Evolutionary conservation across 1,140 invertebrate genomes (phyloP).

Genomic region (Sycobia sp.): DNA sequence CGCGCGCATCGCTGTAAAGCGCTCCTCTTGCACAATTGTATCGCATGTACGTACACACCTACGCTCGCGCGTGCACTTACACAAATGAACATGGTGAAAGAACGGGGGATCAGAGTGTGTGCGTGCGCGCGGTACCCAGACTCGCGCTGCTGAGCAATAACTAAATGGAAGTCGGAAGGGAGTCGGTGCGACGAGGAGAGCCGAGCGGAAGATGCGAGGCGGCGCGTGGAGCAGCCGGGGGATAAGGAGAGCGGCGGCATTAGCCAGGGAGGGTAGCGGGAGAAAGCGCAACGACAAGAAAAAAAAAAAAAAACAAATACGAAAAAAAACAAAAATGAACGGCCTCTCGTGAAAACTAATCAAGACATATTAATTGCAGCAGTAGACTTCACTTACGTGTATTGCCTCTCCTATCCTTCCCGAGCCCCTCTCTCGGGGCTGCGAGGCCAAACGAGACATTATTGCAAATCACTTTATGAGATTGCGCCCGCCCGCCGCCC

Average conservation of each 20-base stretch:
- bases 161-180: constrained; percentile 45
- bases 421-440: no score
- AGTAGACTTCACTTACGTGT: constrained; percentile 52
- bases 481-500: constrained; percentile 34
- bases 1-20: neutral
- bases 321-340: no score
- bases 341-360: constrained; percentile 54
- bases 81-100: no score
- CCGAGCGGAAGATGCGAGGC: constrained; percentile 24
- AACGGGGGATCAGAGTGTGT: neutral
- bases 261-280: constrained; percentile 5
- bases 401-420: constrained; percentile 43
- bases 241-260: constrained; percentile 2
- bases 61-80: neutral
- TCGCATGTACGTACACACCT: neutral
- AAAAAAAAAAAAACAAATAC: no score
- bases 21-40: no score
- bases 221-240: neutral
- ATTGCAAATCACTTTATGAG: constrained; percentile 53
- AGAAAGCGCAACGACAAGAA: constrained; percentile 37
- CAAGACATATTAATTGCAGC: constrained; percentile 55
- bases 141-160: constrained; percentile 45
- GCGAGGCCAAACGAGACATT: constrained; percentile 44
- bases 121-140: neutral
- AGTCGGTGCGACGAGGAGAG: constrained; percentile 22